Evolutionary conservation across 2,113 vertebrate genomes (phyloP).

Genomic region (Thunnus maccoyii): DNA sequence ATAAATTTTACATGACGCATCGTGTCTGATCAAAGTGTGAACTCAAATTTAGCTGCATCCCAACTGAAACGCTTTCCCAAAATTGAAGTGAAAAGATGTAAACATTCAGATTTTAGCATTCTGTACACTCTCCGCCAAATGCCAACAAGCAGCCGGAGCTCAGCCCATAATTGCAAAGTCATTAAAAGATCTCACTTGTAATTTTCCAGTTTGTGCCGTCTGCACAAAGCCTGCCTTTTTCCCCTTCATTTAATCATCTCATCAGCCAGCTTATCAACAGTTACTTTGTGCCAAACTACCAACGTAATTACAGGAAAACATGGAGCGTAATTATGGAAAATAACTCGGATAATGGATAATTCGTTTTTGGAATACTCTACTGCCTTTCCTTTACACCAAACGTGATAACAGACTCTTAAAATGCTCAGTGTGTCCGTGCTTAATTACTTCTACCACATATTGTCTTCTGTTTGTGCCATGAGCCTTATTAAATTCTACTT

Average conservation of each 20-base stretch:
- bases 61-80: neutral
- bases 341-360: slow-evolving; percentile 47
- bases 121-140: slow-evolving; percentile 36
- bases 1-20: neutral
- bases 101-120: slow-evolving; percentile 53
- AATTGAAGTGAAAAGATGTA: slow-evolving; percentile 14
- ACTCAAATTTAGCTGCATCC: slow-evolving; percentile 18
- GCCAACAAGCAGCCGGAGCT: slow-evolving; percentile 53
- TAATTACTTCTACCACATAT: slow-evolving; percentile 16
- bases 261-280: slow-evolving; percentile 59
- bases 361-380: slow-evolving; percentile 43
- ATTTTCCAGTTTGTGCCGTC: slow-evolving; percentile 72
- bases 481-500: slow-evolving; percentile 25
- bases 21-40: slow-evolving; percentile 5
- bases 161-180: slow-evolving; percentile 67
- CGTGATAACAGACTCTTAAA: slow-evolving; percentile 16
- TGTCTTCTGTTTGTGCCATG: slow-evolving; percentile 21
- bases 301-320: slow-evolving; percentile 65
- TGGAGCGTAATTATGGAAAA: slow-evolving; percentile 65
- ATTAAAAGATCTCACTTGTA: slow-evolving; percentile 69
- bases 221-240: slow-evolving; percentile 61
- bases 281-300: slow-evolving; percentile 46
- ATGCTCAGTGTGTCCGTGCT: slow-evolving; percentile 9
- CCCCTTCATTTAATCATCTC: slow-evolving; percentile 62
- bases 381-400: slow-evolving; percentile 38